These are phyloP conservation scores for Oophaga sylvatica DNA, from an alignment of 2,797 vertebrate genomes.

Conservation along the genomic window DNA sequence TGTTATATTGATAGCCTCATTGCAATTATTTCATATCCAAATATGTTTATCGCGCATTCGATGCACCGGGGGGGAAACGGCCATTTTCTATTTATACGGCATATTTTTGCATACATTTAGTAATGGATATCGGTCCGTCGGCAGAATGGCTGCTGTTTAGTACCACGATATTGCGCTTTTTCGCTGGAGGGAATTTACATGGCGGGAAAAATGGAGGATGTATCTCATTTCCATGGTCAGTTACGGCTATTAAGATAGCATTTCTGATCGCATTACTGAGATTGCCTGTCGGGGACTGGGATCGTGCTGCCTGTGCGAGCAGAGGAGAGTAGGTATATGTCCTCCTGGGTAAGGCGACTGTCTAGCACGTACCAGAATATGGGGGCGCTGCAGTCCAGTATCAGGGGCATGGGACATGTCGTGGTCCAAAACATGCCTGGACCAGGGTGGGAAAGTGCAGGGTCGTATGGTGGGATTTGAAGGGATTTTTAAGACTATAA, in stretches of 20 bases:
- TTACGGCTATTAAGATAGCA: constrained; percentile 14
- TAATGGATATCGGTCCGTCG: not conserved
- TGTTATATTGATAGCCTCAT: not conserved
- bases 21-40: constrained; percentile 1
- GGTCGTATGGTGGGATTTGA: not conserved
- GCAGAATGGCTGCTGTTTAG: not conserved
- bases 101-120: constrained; percentile 19
- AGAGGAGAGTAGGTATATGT: not conserved
- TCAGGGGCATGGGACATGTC: not conserved
- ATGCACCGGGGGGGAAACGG: not conserved
- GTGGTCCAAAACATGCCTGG: not conserved
- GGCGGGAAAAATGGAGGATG: constrained; percentile 10
- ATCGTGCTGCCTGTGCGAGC: not conserved
- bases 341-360: not conserved
- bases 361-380: not conserved
- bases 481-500: not conserved
- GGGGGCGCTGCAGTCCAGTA: too few relatives aligned
- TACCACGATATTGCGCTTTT: not conserved
- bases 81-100: not conserved
- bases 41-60: not conserved
- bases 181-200: constrained; percentile 29
- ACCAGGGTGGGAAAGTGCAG: not conserved
- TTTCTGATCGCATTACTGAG: not conserved
- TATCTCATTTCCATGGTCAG: constrained; percentile 16
- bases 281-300: not conserved